A percentile compares a stretch with the other conserved stretches of the same genome.
These are phyloP conservation scores for Lepidurus apus DNA, from an alignment of 1,140 invertebrate genomes.

Conservation along the genomic window DNA sequence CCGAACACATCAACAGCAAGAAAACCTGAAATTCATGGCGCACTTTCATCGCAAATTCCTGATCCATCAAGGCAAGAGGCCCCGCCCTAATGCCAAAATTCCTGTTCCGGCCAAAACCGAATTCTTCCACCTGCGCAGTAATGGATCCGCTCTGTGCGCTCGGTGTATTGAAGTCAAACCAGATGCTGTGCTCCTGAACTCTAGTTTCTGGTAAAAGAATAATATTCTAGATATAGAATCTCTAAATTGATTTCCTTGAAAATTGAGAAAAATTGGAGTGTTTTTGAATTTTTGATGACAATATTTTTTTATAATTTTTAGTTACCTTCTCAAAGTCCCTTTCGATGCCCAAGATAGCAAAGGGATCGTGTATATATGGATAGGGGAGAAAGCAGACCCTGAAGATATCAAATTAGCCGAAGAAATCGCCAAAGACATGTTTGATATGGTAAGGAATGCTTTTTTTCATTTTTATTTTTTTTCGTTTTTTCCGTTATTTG, in stretches of 20 bases:
- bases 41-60: slow-evolving; percentile 96
- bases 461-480: background rate
- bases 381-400: slow-evolving; percentile 79
- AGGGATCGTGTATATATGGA: slow-evolving; percentile 97
- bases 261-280: background rate
- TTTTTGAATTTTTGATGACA: slow-evolving; percentile 31
- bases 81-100: slow-evolving; percentile 34
- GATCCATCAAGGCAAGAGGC: slow-evolving; percentile 81
- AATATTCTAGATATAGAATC: background rate
- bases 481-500: background rate
- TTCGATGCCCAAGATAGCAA: slow-evolving; percentile 84
- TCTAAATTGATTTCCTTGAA: slow-evolving; percentile 6
- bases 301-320: slow-evolving; percentile 46
- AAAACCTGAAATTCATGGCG: slow-evolving; percentile 97
- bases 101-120: slow-evolving; percentile 62
- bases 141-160: slow-evolving; percentile 89
- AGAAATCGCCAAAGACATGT: slow-evolving; percentile 91
- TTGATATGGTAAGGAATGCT: slow-evolving; percentile 61
- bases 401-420: slow-evolving; percentile 84
- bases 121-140: slow-evolving; percentile 91
- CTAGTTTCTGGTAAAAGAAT: slow-evolving; percentile 67
- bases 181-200: slow-evolving; percentile 72
- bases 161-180: slow-evolving; percentile 83
- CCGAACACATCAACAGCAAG: slow-evolving; percentile 96
- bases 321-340: slow-evolving; percentile 92